Evolutionary conservation across 2,797 vertebrate species (phyloP), one percentile per base, ranked within the genome.

Genomic region (Falco naumanni): DNA sequence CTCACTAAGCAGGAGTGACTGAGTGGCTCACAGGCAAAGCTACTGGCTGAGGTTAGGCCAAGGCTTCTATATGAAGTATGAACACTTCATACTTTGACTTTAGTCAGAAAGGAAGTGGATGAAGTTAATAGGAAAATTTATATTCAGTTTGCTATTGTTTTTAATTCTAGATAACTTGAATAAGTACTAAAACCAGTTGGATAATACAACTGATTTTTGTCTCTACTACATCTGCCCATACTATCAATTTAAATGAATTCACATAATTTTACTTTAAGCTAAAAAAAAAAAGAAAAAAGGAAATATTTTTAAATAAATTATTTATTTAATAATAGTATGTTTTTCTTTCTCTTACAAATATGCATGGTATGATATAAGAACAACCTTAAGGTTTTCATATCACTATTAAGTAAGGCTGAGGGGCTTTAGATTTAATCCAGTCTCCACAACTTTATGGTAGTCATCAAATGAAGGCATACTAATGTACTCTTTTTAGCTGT

Each of bases 1-100:
- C 24, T 16, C 19, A 45, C 9, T 13, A 6, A 2, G 1, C 3
- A 1, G 12, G 13, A 57, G 8, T 21, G 22, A 10, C 1, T 29
- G 39, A 79, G 24, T 0, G 4, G 18, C n/a, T 25, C 20, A 16
- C 11, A 7, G 2, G 10, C 15, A 79, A 5, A 64, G 39, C 25
- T 75, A 13, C 29, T 0, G 2, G 39, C 4, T 3, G 3, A 48
- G 16, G 13, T 47, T 63, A 29, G n/a, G 10, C 28, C 11, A 64
- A 53, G 13, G 15, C 6, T 45, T 80, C n/a, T 84, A 72, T 81
- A 66, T 37, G 51, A 50, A 24, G 12, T 7, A 50, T 50, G 22
- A 34, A 59, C 15, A 7, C 37, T 69, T 84, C 25, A 53, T 56
- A 12, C 18, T 69, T 69, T 74, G 11, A 45, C 33, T 86, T 74